Conservation (phyloP, 1,140 invertebrate genomes). For the Sinella curviseta region DNA sequence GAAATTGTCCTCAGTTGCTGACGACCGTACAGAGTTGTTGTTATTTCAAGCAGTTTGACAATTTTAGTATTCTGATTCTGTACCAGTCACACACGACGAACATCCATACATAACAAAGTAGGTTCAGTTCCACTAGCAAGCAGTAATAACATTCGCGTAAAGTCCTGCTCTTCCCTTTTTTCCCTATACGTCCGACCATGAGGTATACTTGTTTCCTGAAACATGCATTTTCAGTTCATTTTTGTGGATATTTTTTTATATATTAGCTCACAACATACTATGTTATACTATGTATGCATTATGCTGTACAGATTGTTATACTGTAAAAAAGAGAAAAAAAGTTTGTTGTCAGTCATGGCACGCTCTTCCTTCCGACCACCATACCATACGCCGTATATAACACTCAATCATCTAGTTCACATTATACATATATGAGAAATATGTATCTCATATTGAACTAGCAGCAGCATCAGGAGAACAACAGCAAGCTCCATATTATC, state of each 20-base stretch:
- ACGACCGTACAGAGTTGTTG: no score
- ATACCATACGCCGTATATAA: no score
- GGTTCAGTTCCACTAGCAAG: background rate
- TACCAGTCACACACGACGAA: conserved; percentile 9
- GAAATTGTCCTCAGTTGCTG: no score
- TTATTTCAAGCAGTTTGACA: no score
- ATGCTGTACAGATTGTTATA: conserved; percentile 6
- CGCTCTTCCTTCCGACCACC: background rate
- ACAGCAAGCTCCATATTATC: background rate
- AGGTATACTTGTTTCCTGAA: background rate
- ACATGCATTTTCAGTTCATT: conserved; percentile 4
- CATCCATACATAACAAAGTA: conserved; percentile 13
- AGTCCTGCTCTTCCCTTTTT: background rate
- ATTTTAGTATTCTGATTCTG: conserved; percentile 23
- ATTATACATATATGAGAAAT: background rate
- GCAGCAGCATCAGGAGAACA: no score
- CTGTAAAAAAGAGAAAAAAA: background rate
- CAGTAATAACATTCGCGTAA: background rate
- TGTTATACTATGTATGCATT: conserved; percentile 23
- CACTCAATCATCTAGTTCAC: no score
- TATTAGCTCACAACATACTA: background rate
- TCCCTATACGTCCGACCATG: background rate
- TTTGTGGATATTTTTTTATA: background rate
- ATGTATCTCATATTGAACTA: background rate
- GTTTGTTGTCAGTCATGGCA: conserved; percentile 16